phyloP scores from a whole-genome alignment of 2,113 vertebrate genomes.

The Percina caprodes region DNA sequence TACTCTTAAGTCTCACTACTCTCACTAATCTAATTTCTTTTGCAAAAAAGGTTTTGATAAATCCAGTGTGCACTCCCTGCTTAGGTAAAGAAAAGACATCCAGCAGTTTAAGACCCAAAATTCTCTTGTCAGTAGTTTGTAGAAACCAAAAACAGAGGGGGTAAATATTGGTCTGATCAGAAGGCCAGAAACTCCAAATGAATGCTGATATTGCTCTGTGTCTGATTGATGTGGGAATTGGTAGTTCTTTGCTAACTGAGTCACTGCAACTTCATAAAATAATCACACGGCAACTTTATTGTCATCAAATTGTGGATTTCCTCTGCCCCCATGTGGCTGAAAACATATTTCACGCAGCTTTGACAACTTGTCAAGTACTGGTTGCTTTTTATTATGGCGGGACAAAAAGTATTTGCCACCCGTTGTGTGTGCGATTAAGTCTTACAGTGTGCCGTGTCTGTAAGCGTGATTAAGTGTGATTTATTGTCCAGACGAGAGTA shows the following conservation, averaged over 20 bases:
- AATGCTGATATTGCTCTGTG: too few species aligned
- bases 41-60: not conserved
- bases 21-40: not conserved
- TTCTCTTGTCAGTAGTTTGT: not conserved
- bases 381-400: conserved; percentile 3
- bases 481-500: not conserved
- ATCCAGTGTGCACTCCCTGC: not conserved
- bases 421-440: not conserved
- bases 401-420: not conserved
- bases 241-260: not conserved
- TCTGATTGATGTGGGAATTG: not conserved
- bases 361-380: too few species aligned
- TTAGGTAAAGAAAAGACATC: not conserved
- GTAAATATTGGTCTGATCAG: not conserved
- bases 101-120: not conserved
- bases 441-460: not conserved
- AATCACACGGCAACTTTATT: not conserved
- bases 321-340: conserved; percentile 57
- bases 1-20: not conserved
- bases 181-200: not conserved
- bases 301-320: conserved; percentile 1
- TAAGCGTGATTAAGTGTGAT: not conserved
- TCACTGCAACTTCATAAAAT: not conserved
- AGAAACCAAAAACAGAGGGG: not conserved
- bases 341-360: not conserved